Evolutionary conservation across 92 coral and sea anemone species (phyloP).

Genomic region (Plumapathes pennacea): DNA sequence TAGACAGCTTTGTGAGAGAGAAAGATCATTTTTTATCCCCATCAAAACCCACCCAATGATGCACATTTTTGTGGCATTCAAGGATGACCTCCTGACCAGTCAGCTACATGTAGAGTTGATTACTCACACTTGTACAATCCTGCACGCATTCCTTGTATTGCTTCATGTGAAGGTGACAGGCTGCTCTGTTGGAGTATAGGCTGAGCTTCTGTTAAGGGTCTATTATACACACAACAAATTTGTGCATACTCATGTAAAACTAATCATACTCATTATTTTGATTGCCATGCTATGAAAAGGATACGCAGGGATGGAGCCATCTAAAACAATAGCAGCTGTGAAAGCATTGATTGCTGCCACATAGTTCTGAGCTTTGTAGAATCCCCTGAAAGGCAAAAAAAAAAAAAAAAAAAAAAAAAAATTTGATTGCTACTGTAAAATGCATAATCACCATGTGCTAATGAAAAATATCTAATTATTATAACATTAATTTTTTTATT

Average conservation of each 20-base stretch:
- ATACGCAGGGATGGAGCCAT: constrained; percentile 92
- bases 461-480: no score
- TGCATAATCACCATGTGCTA: not conserved
- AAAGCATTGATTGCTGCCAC: constrained; percentile 98
- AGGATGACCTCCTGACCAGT: no score
- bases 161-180: constrained; percentile 89
- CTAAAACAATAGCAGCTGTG: constrained; percentile 90
- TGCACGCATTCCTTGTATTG: constrained; percentile 90
- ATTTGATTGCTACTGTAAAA: not conserved
- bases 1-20: no score
- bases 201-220: constrained; percentile 10
- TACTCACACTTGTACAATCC: constrained; percentile 85
- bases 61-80: no score
- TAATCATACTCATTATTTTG: not conserved
- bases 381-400: constrained; percentile 52
- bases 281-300: no score
- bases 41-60: no score
- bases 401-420: not conserved
- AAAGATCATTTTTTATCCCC: no score
- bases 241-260: not conserved
- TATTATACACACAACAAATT: not conserved
- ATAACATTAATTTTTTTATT: no score
- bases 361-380: constrained; percentile 82
- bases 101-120: not conserved
- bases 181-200: constrained; percentile 92